Evolutionary conservation across 2,113 vertebrate species (phyloP).

Genomic region (Cynocephalus volans): DNA sequence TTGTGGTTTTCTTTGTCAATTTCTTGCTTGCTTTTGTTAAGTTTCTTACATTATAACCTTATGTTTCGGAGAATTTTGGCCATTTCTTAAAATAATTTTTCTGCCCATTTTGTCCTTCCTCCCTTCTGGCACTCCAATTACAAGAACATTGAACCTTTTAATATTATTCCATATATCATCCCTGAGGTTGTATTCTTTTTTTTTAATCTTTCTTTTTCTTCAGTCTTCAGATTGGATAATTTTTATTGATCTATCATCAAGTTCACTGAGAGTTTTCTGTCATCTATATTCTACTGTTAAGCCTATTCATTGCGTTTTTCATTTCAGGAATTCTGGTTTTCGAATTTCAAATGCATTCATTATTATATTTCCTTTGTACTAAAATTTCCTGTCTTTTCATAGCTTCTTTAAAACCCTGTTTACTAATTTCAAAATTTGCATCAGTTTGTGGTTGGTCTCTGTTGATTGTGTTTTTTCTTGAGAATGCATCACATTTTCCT

Average conservation of each 20-base stretch:
- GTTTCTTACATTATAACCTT: neutral
- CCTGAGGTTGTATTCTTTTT: neutral
- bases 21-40: neutral
- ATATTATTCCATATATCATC: neutral
- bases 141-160: neutral
- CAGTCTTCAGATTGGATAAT: neutral
- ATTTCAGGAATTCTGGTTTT: neutral
- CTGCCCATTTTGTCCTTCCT: neutral
- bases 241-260: neutral
- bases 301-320: neutral
- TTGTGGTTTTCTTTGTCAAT: constrained; percentile 9
- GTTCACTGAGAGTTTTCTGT: neutral
- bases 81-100: constrained; percentile 27
- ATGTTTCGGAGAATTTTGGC: neutral
- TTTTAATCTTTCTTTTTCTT: neutral
- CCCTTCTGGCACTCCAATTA: neutral
- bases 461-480: constrained; percentile 23
- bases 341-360: neutral
- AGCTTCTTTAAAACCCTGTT: constrained; percentile 43
- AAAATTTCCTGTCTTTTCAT: neutral
- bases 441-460: neutral
- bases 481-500: neutral
- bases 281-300: neutral
- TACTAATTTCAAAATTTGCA: neutral
- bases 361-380: neutral